phyloP scores from a whole-genome alignment of 2,888 invertebrate species.

The Rhodophaea formosa region DNA sequence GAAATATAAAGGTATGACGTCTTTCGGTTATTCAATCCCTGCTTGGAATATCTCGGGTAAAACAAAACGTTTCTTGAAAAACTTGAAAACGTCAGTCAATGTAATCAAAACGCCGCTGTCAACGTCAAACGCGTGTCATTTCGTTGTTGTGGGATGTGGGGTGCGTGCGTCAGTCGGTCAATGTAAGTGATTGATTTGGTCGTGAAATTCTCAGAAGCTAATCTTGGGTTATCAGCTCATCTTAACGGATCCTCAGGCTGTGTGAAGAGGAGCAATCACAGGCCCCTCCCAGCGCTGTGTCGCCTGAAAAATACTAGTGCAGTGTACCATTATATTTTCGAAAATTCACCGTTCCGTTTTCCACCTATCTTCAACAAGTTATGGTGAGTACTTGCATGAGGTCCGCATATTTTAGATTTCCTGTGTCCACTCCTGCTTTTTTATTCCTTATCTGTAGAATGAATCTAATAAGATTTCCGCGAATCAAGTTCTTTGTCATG shows the following conservation, averaged over 20 bases:
- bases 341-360: background rate
- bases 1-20: no score
- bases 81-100: no score
- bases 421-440: background rate
- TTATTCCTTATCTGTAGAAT: background rate
- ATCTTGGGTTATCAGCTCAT: background rate
- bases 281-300: background rate
- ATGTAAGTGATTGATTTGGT: slow-evolving; percentile 7
- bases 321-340: background rate
- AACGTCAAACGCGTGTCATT: slow-evolving; percentile 4
- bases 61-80: no score
- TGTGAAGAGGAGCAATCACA: background rate
- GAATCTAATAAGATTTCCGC: background rate
- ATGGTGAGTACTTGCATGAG: slow-evolving; percentile 27
- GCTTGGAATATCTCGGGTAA: no score
- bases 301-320: background rate
- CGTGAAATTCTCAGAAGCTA: background rate
- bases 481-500: background rate
- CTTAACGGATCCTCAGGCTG: background rate
- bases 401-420: background rate
- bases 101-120: background rate
- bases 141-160: slow-evolving; percentile 10
- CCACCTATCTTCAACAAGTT: background rate
- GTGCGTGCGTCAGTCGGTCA: slow-evolving; percentile 17
- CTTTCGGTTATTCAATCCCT: no score